A percentile compares a stretch with the other conserved stretches of the same genome.
Evolutionary conservation across 2,888 invertebrate genomes (phyloP).

Genomic region (Phyto melanocephala): DNA sequence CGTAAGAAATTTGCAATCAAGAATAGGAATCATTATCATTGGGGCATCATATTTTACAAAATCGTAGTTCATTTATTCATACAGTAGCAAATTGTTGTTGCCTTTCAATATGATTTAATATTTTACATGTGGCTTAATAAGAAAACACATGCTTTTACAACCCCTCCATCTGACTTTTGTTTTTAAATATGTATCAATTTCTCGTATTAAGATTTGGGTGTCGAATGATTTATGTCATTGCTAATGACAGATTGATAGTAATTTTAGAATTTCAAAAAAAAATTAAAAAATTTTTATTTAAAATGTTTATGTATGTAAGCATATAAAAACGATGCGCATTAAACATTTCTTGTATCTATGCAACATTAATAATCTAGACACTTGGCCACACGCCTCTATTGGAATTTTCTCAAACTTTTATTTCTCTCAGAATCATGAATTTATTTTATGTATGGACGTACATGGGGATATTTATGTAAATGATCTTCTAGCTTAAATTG

Average conservation of each 20-base stretch:
- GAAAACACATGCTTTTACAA: conserved; percentile 22
- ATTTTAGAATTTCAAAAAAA: conserved; percentile 14
- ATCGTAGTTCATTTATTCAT: not conserved
- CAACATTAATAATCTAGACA: conserved; percentile 22
- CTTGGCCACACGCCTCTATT: conserved; percentile 45
- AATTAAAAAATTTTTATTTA: conserved; percentile 35
- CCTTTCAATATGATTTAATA: conserved; percentile 6
- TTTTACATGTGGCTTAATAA: conserved; percentile 29
- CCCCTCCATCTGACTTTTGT: not conserved
- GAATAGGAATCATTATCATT: conserved; percentile 28
- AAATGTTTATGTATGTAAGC: conserved; percentile 1
- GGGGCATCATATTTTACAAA: conserved; percentile 31
- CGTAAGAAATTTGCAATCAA: not conserved
- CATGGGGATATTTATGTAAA: conserved; percentile 33
- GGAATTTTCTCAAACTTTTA: not conserved
- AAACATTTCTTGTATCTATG: not conserved
- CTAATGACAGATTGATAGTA: conserved; percentile 64
- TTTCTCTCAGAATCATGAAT: not conserved
- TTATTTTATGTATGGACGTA: not conserved
- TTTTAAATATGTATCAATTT: not conserved
- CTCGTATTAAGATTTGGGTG: conserved; percentile 30
- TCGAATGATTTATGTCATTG: conserved; percentile 65
- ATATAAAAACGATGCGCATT: not conserved
- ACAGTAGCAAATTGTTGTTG: not conserved
- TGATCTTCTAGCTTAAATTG: conserved; percentile 14